Conservation (phyloP, 1,140 invertebrate species). For the Thrips palmi region DNA sequence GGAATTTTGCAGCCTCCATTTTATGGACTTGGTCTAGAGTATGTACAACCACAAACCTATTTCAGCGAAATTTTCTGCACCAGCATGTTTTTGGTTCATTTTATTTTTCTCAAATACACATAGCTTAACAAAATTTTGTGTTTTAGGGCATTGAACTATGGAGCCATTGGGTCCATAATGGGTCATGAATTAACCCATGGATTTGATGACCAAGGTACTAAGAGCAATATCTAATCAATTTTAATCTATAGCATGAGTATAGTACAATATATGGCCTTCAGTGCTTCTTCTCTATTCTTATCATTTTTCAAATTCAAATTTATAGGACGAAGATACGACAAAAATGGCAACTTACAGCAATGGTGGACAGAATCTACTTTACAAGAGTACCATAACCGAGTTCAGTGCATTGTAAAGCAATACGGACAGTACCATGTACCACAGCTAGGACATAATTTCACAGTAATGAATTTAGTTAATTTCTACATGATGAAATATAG, state of each 20-base stretch:
- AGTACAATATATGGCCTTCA: constrained; percentile 51
- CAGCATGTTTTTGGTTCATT: constrained; percentile 19
- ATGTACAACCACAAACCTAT: no score
- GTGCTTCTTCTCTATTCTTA: constrained; percentile 41
- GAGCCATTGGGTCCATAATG: constrained; percentile 56
- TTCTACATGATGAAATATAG: no score
- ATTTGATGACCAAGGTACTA: constrained; percentile 54
- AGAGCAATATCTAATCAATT: constrained; percentile 4
- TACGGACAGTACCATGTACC: constrained; percentile 57
- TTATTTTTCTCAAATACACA: background rate
- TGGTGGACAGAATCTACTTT: constrained; percentile 71
- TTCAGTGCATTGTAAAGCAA: constrained; percentile 72
- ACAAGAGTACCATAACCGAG: constrained; percentile 43
- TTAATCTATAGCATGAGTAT: constrained; percentile 40
- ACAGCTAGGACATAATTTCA: constrained; percentile 35
- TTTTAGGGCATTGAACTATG: constrained; percentile 64
- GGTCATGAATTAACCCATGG: constrained; percentile 76
- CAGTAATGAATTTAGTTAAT: constrained; percentile 21
- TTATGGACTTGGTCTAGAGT: no score
- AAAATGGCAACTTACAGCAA: constrained; percentile 44
- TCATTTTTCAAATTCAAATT: no score
- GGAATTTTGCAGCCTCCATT: constrained; percentile 50
- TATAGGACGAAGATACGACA: constrained; percentile 46
- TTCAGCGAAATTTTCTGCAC: constrained; percentile 38
- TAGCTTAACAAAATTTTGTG: constrained; percentile 10